A percentile compares a stretch with the other conserved stretches of the same genome.
These are phyloP conservation scores for Eleutherodactylus coqui DNA, from an alignment of 2,797 vertebrate genomes.

Conservation along the genomic window DNA sequence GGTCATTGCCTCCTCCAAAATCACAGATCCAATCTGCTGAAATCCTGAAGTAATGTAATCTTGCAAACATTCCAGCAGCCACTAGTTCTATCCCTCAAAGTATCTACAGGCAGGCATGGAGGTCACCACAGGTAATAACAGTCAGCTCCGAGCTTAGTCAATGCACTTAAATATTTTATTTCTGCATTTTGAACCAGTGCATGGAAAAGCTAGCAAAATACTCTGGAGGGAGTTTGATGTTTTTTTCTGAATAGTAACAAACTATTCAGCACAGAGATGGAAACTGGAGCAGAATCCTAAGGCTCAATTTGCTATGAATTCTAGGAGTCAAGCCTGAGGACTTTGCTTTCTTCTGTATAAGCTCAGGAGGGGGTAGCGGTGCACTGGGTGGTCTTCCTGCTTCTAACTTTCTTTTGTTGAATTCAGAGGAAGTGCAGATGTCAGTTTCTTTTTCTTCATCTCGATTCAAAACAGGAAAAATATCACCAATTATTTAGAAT, in stretches of 20 bases:
- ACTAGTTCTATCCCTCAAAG: not conserved
- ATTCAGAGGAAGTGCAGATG: not conserved
- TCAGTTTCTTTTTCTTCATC: not conserved
- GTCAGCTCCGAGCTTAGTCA: not conserved
- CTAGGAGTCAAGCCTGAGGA: not conserved
- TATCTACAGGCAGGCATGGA: not conserved
- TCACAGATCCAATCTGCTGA: not conserved
- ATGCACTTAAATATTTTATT: constrained; percentile 14
- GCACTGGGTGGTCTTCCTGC: not conserved
- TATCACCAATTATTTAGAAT: not conserved
- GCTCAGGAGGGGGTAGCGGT: not conserved
- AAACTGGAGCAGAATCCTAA: constrained; percentile 18
- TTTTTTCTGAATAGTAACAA: constrained; percentile 1
- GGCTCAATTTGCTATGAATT: not conserved
- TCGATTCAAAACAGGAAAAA: not conserved
- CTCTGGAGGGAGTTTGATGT: not conserved
- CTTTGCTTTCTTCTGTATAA: not conserved
- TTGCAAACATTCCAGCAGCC: not conserved
- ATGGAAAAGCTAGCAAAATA: not conserved
- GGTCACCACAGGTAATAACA: not conserved
- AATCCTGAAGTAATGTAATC: not conserved
- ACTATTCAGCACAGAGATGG: not conserved
- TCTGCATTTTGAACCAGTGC: not conserved
- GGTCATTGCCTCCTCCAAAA: not conserved
- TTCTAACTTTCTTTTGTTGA: not conserved